A percentile compares a stretch with the other conserved stretches of the same genome.
phyloP scores from a whole-genome alignment of 1,140 invertebrate species.

The Mizuhopecten yessoensis region DNA sequence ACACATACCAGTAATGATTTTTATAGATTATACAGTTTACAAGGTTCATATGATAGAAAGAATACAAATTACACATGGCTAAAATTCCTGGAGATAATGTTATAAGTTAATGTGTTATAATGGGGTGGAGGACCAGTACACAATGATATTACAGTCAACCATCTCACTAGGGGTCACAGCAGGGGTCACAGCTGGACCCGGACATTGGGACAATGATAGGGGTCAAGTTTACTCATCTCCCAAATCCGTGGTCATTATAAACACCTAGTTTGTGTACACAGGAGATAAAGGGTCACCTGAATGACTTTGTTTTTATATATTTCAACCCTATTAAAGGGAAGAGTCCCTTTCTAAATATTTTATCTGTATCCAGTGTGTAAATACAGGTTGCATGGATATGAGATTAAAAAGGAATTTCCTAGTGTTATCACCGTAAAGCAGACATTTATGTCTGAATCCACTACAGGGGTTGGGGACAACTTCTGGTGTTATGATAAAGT shows the following conservation, averaged over 20 bases:
- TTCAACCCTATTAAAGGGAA: slow-evolving; percentile 33
- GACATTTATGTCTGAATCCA: background rate
- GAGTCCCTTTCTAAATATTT: background rate
- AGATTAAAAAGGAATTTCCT: slow-evolving; percentile 7
- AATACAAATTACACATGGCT: background rate
- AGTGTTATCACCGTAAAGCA: background rate
- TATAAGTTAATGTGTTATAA: background rate
- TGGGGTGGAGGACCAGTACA: background rate
- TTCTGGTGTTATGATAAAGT: too few relatives aligned
- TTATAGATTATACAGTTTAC: background rate
- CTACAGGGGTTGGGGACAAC: too few relatives aligned
- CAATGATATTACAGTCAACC: background rate
- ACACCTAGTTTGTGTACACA: slow-evolving; percentile 37
- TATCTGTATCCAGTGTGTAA: slow-evolving; percentile 27
- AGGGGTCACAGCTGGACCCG: too few relatives aligned
- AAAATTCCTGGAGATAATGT: background rate
- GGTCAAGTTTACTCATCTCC: slow-evolving; percentile 7
- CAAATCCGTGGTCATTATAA: background rate
- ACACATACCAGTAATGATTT: background rate
- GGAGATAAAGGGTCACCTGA: background rate
- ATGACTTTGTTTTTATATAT: slow-evolving; percentile 28
- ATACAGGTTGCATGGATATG: background rate
- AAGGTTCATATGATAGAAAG: background rate
- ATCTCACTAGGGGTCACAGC: too few relatives aligned
- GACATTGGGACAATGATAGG: background rate